phyloP scores from a whole-genome alignment of 1,140 invertebrate genomes.

The Trichonephila inaurata region DNA sequence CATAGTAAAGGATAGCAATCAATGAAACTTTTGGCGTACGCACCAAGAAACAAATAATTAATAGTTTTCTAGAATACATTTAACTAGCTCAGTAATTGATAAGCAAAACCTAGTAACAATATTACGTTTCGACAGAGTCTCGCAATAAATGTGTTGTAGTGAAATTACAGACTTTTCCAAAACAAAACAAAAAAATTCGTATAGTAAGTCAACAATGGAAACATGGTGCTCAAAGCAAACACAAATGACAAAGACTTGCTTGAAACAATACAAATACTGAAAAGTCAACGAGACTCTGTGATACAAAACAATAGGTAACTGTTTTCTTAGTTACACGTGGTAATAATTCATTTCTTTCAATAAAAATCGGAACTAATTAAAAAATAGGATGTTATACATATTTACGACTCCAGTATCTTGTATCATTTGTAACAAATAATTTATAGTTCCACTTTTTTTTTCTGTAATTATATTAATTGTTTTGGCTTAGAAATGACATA shows the following conservation, averaged over 20 bases:
- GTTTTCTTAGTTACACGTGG: not conserved
- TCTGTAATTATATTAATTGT: not conserved
- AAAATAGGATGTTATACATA: not conserved
- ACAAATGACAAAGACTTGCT: not conserved
- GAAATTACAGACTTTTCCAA: no score
- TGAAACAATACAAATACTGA: not conserved
- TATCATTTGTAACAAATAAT: not conserved
- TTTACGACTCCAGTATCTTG: not conserved
- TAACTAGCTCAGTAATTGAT: no score
- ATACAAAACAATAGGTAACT: constrained; percentile 1
- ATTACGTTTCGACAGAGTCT: no score
- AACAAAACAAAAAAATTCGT: no score
- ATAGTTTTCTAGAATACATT: no score
- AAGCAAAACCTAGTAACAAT: no score
- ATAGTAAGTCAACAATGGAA: not conserved
- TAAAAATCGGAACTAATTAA: constrained; percentile 1
- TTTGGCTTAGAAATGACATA: not conserved
- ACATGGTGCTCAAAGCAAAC: not conserved
- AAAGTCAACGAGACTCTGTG: not conserved
- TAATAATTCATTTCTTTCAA: not conserved
- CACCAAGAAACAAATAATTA: no score
- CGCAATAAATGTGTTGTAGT: no score
- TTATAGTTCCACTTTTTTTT: not conserved
- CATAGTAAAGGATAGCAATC: no score
- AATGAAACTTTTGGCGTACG: no score